Base-by-base conservation (phyloP, 92 coral and sea anemone species). In the Palythoa caribaeorum region DNA sequence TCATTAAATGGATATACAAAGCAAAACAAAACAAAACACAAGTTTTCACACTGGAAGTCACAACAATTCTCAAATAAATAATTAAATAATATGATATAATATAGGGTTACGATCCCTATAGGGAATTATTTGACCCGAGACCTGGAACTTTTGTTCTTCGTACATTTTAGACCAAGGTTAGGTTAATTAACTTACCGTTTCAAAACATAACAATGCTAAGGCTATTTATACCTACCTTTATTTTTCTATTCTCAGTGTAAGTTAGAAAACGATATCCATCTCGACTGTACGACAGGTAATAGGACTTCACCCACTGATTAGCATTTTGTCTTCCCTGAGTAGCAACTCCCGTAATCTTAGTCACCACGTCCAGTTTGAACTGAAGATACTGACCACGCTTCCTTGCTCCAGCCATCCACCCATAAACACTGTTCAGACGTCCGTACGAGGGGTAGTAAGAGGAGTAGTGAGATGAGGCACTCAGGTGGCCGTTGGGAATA, bases 401-500 rank as follows among this genome's bases (percentile, higher is more conserved):
- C 65, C 81, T 77, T 0, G 44, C 1, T 51, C 65, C 65, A 7
- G 81, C 65, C 68, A 51, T 51, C 81, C 81, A 77, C 63, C 81
- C 66, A 44, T 77, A 77, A 15, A 51, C 39, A 50, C 65, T 51
- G 81, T 77, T 77, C 81, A 77, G 16, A 20, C 81, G 62, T 51
- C 81, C 81, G 65, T 77, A 77, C 17, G 47, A 48, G 79, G 79
- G 79, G 16, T 75, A 75, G 57, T 75, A 75, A 1, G 79, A 75
- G 5, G 81, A 77, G 65, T 77, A 77, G 48, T 52, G 20, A 15
- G 81, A 21, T 35, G 81, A 77, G 66, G 81, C 60, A 15, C 79
- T 75, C 6, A 75, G 55, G 57, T 75, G 79, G 51, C 79, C 79
- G 62, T 47, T 53, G 19, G 81, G 81, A 53, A 77, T 77, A n/a